Base-by-base conservation (phyloP, 1,140 invertebrate species). In the Drosophila pseudoananassae region DNA sequence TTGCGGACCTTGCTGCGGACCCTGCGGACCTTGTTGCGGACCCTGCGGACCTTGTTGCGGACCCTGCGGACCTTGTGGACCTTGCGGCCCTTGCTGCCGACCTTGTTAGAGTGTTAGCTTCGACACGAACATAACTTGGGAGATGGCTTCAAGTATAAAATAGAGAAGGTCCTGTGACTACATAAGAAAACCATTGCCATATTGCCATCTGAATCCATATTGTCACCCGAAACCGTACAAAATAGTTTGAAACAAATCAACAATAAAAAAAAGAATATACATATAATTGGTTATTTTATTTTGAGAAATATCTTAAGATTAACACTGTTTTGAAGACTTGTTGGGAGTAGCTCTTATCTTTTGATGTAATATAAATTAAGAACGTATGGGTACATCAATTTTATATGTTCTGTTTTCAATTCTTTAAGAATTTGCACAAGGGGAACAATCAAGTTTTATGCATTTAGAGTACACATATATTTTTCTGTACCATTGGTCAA, bases 381-480 rank as follows among this genome's bases (percentile, higher is more conserved):
- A 8, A 10, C 3, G 31, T 9, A 3, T 31, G 7, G 9, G 29
- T 7, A 31, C 29, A 31, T 1, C 9, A 4, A 0, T 33, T 6
- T 27, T 20, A 38, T n/a, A n/a, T 10, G 4, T 25, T 23, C 9
- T 47, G 12, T 20, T 58, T 5, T 14, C 20, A 49, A 25, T 29
- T 31, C 45, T 17, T 7, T 17, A 15, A 23, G 25, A 15, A 57
- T 57, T 73, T 52, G 47, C 40, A 58, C 40, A 63, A 23, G 31
- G 17, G 17, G 27, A 55, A 23, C 49, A 29, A 46, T 52, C 52
- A 8, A 55, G 17, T 31, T 64, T 8, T 7, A n/a, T 25, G 46
- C 45, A 63, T 47, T 40, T 55, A 55, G 56, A 72, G 33, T 33
- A 10, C n/a, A n/a, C n/a, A n/a, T n/a, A n/a, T n/a, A n/a, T n/a